Percentiles rank a stretch among this genome's conserved stretches.
phyloP scores from a whole-genome alignment of 2,888 invertebrate species.

The Tineola bisselliella region DNA sequence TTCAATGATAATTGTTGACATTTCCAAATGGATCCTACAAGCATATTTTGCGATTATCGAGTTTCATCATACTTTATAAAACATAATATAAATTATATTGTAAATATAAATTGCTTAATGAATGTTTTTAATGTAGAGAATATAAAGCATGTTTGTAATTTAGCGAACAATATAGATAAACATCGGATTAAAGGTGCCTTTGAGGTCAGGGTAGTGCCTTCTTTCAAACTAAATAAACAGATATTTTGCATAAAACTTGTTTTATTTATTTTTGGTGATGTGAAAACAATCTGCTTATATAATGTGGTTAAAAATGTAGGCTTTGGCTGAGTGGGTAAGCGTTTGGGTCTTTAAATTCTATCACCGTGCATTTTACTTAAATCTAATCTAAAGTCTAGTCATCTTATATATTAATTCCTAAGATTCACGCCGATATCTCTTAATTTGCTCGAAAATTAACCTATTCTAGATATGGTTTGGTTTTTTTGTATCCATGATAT shows the following conservation, averaged over 20 bases:
- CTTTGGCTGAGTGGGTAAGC: too few species aligned
- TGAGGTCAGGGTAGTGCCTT: slow-evolving; percentile 52
- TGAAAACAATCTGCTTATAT: too few species aligned
- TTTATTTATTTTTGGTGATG: too few species aligned
- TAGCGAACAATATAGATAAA: slow-evolving; percentile 39
- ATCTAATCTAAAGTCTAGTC: too few species aligned
- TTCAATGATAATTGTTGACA: slow-evolving; percentile 23
- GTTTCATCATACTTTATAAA: slow-evolving; percentile 16
- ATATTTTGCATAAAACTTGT: slow-evolving; percentile 17
- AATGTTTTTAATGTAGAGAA: slow-evolving; percentile 39
- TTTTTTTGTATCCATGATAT: too few species aligned
- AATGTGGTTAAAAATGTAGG: too few species aligned
- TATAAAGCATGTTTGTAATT: slow-evolving; percentile 39
- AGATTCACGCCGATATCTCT: too few species aligned
- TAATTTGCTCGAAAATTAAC: too few species aligned
- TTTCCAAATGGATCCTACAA: slow-evolving; percentile 28
- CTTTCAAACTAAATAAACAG: slow-evolving; percentile 54
- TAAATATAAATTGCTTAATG: slow-evolving; percentile 50
- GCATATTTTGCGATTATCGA: slow-evolving; percentile 26
- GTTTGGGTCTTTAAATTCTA: too few species aligned
- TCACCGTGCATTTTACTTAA: too few species aligned
- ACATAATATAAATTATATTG: slow-evolving; percentile 28
- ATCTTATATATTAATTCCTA: too few species aligned
- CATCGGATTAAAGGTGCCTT: slow-evolving; percentile 50
- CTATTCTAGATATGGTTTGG: too few species aligned